Evolutionary conservation across 2,888 invertebrate species (phyloP), one percentile per base, ranked within the genome.

Genomic region (Pristionchus arcanus): DNA sequence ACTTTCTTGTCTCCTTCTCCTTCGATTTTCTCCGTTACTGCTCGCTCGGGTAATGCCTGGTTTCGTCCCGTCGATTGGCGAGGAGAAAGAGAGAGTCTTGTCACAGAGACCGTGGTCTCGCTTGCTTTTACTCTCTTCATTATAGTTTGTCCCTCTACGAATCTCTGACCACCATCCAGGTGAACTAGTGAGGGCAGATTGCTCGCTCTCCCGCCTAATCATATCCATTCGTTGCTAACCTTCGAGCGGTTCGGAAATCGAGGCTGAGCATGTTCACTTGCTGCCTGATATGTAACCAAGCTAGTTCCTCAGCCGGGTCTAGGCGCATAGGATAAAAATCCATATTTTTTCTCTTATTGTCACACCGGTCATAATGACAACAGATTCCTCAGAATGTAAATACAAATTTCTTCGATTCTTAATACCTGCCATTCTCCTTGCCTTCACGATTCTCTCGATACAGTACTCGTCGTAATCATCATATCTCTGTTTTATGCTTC

Each of bases 11-110:
- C 59, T 16, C 59, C 19, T 49, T 49, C 42, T 49, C 42, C 42
- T 59, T 59, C 59, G 59, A 59, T 59, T 59, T 59, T 59, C 59
- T 59, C 59, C 59, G 59, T 59, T 59, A 59, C 59, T 59, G 59
- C 59, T 59, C 59, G 42, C 42, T 13, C 13, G 13, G 59, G 59
- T 59, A 59, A 59, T 59, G 59, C 59, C 59, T 25, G 59, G 59
- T 59, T 59, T 59, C 19, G 59, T 5, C 21, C 59, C 59, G 25
- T 4, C 59, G 25, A 19, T 59, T 59, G 25, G 59, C 59, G 59
- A 19, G 19, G 21, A 5, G 15, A 15, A 59, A 59, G 15, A 19
- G 59, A 25, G 59, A 59, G 25, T 19, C 19, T 21, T 21, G 59
- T 59, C 21, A 21, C 15, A 59, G 59, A 25, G 25, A 59, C 4